Conservation (phyloP, 2,797 vertebrate species). For the Halcyon leucocephala region DNA sequence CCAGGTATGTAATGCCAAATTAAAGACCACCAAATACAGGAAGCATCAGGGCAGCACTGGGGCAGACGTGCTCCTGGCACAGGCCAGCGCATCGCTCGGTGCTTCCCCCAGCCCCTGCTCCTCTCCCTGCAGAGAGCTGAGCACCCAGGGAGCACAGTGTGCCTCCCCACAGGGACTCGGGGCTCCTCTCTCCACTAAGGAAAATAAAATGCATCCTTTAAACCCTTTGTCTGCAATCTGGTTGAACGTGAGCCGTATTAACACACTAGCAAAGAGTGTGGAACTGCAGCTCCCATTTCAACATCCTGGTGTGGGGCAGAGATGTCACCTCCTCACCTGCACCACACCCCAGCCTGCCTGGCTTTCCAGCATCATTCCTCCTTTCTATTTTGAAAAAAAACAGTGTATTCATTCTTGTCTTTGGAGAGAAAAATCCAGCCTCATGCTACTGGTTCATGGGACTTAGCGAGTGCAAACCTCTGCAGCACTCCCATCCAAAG, state of each 20-base stretch:
- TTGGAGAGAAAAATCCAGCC: not conserved
- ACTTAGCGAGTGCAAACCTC: not conserved
- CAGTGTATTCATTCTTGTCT: not conserved
- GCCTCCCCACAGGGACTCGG: rapidly evolving
- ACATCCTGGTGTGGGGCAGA: not conserved
- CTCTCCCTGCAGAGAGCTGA: not conserved
- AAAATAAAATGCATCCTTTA: not conserved
- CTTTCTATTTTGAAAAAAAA: not conserved
- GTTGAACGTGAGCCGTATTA: not conserved
- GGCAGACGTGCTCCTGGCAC: not conserved
- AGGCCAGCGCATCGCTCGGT: rapidly evolving
- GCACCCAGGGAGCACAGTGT: rapidly evolving
- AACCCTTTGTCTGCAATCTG: not conserved
- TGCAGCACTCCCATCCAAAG: not conserved
- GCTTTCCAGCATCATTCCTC: not conserved
- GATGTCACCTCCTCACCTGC: not conserved
- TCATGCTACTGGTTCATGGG: not conserved
- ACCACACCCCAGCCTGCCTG: rapidly evolving
- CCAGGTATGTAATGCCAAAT: conserved; percentile 54
- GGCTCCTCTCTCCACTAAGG: not conserved
- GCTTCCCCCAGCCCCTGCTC: not conserved
- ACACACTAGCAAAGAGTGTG: not conserved
- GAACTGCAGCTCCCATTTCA: not conserved
- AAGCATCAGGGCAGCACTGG: not conserved
- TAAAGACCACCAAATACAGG: conserved; percentile 61